Conservation (phyloP, 2,888 invertebrate genomes). For the Urechis unicinctus region DNA sequence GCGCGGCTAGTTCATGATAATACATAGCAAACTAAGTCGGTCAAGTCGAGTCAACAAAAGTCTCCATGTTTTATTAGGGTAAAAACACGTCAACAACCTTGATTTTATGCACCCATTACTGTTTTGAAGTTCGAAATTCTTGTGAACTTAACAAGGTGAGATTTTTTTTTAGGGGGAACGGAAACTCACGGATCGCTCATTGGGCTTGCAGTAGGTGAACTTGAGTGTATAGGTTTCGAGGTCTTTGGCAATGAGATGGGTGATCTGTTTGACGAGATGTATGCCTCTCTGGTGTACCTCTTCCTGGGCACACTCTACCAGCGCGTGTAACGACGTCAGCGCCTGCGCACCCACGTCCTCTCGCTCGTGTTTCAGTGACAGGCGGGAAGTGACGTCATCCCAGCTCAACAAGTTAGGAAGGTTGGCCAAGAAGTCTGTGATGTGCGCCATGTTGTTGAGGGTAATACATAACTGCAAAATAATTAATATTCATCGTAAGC, state of each 20-base stretch:
- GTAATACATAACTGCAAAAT: slow-evolving; percentile 43
- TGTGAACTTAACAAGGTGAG: too few species aligned
- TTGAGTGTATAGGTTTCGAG: slow-evolving; percentile 30
- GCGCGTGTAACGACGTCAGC: slow-evolving; percentile 23
- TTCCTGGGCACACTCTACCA: slow-evolving; percentile 22
- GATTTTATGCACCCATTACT: too few species aligned
- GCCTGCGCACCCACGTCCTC: slow-evolving; percentile 30
- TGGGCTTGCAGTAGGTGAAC: slow-evolving; percentile 29
- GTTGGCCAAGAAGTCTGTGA: slow-evolving; percentile 33
- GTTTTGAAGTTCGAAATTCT: too few species aligned
- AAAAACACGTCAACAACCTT: too few species aligned
- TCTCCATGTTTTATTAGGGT: too few species aligned
- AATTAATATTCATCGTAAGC: too few species aligned
- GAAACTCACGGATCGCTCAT: slow-evolving; percentile 31
- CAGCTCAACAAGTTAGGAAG: slow-evolving; percentile 33
- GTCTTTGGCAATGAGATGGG: slow-evolving; percentile 34
- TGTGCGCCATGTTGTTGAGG: slow-evolving; percentile 45
- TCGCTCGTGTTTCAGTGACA: slow-evolving; percentile 31
- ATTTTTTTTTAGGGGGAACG: not conserved
- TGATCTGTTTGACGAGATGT: slow-evolving; percentile 28
- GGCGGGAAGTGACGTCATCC: slow-evolving; percentile 24
- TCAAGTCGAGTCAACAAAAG: too few species aligned
- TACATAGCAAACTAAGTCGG: too few species aligned
- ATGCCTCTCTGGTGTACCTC: slow-evolving; percentile 32
- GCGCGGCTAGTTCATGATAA: too few species aligned